Percentiles rank a stretch among this genome's conserved stretches.
Evolutionary conservation across 2,888 invertebrate species (phyloP).

Genomic region (Cephus sareptanus): DNA sequence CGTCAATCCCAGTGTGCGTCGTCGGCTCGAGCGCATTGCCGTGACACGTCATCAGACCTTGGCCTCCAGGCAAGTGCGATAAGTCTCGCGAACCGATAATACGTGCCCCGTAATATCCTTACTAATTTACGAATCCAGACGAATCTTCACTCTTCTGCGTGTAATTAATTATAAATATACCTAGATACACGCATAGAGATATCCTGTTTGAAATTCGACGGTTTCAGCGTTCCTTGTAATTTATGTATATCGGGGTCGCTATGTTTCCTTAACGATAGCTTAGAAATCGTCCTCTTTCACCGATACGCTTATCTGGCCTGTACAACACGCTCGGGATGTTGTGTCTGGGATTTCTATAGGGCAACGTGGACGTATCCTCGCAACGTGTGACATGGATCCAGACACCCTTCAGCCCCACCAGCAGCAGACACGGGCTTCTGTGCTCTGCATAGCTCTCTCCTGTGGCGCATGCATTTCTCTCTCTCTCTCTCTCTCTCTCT

Average conservation of each 20-base stretch:
- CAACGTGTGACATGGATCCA: conserved; percentile 53
- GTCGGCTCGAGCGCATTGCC: neutral
- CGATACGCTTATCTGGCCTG: conserved; percentile 9
- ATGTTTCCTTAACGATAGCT: neutral
- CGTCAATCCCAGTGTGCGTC: neutral
- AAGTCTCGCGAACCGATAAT: conserved; percentile 42
- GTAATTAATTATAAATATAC: neutral
- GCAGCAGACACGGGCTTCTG: neutral
- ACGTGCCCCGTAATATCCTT: neutral
- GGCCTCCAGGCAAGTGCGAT: conserved; percentile 45
- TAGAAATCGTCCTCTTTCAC: neutral
- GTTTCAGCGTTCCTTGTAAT: neutral
- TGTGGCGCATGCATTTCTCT: conserved; percentile 35
- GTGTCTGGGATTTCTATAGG: conserved; percentile 37
- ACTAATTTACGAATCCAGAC: neutral
- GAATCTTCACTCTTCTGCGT: neutral
- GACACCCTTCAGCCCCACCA: conserved; percentile 48
- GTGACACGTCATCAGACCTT: conserved; percentile 40
- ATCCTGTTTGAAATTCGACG: neutral
- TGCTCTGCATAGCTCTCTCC: neutral
- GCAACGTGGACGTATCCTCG: conserved; percentile 23
- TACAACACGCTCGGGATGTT: conserved; percentile 36
- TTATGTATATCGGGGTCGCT: neutral
- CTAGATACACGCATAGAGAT: too few species aligned
- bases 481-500: conserved; percentile 23